Conservation (phyloP, 1,140 invertebrate species). For the Nebria ingens region DNA sequence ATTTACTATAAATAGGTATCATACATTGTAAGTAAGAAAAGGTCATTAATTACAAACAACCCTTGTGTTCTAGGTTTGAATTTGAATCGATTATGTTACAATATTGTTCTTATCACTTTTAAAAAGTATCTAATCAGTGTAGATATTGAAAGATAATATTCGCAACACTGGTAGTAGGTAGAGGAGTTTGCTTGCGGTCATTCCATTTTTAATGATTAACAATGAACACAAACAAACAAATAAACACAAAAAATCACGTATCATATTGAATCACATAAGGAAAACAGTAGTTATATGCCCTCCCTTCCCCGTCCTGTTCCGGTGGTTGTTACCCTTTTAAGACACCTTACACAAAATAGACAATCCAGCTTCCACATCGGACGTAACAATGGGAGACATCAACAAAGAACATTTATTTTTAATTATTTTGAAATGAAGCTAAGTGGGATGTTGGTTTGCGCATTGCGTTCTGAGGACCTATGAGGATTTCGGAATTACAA, state of each 20-base stretch:
- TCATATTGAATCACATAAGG: not conserved
- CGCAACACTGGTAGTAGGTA: not conserved
- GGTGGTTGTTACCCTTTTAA: not conserved
- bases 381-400: no score
- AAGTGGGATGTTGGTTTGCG: no score
- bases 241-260: no score
- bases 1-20: not conserved
- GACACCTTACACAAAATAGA: no score
- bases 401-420: no score
- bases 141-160: not conserved
- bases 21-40: no score
- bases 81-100: not conserved
- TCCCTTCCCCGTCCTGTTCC: not conserved
- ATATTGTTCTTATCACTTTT: not conserved
- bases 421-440: no score
- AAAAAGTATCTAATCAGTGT: not conserved
- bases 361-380: no score
- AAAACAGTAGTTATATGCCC: not conserved
- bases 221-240: not conserved
- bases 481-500: no score
- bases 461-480: no score
- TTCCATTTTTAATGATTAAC: not conserved
- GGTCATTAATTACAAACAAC: not conserved
- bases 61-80: not conserved
- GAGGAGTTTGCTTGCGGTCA: not conserved